A percentile compares a stretch with the other conserved stretches of the same genome.
These are phyloP conservation scores for Nerophis lumbriciformis DNA, from an alignment of 2,113 vertebrate species.

Conservation along the genomic window DNA sequence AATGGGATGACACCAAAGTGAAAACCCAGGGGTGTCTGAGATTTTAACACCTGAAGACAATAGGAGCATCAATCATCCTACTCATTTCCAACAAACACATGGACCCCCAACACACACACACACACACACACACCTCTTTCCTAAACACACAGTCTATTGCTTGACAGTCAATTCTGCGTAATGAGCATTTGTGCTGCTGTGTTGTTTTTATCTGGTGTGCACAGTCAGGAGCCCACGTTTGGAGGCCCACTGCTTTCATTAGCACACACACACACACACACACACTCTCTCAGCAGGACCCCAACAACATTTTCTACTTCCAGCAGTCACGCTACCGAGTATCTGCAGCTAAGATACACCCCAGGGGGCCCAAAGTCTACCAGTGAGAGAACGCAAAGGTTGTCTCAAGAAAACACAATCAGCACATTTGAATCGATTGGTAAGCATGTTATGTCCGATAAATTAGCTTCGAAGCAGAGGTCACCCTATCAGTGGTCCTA, in stretches of 20 bases:
- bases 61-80: slow-evolving; percentile 37
- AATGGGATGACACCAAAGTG: background rate
- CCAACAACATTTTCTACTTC: background rate
- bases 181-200: slow-evolving; percentile 36
- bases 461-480: no score
- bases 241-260: slow-evolving; percentile 7
- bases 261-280: background rate
- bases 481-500: no score
- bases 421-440: background rate
- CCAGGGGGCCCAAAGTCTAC: no score
- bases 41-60: slow-evolving; percentile 27
- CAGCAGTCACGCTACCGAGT: background rate
- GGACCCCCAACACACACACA: slow-evolving; percentile 8
- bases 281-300: slow-evolving; percentile 1
- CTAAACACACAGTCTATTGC: slow-evolving; percentile 29
- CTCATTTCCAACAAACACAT: slow-evolving; percentile 22
- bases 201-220: slow-evolving; percentile 18
- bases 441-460: no score
- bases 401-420: background rate
- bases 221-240: background rate
- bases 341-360: background rate
- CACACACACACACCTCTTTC: slow-evolving; percentile 2
- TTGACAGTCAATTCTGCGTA: slow-evolving; percentile 43
- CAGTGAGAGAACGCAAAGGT: no score
- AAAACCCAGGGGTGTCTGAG: slow-evolving; percentile 14